Base-by-base conservation (phyloP, 2,797 vertebrate genomes). In the Acipenser oxyrinchus region DNA sequence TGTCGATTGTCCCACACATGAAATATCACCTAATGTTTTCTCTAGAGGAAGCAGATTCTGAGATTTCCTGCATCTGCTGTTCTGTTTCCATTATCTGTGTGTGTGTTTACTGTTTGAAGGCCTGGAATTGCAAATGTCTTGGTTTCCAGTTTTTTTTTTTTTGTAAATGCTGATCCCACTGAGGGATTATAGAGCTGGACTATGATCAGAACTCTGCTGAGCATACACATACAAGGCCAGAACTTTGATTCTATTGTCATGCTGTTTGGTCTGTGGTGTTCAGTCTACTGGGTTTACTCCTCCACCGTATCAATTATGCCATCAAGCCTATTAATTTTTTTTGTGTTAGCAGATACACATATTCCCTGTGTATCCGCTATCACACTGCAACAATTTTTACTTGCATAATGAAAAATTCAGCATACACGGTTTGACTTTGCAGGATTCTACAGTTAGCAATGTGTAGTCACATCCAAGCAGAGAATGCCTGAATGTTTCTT, bases 1-100 rank as follows among this genome's bases (percentile, higher is more conserved):
- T 58, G 55, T 12, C 37, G 48, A 11, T 68, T 62, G 52, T 11
- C 66, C 18, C 60, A 37, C 9, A 13, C 48, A 50, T 18, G 49
- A 37, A 8, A 48, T 37, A 48, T 53, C 60, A 62, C 60, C 66
- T 70, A n/a, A 72, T 75, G 23, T 50, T 63, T 70, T 67, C 70
- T 75, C 68, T 63, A 64, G 58, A 69, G 37, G 74, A 74, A 72
- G 67, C 64, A 73, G 66, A 73, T 68, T 67, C 73, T 79, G 51
- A 69, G 58, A 69, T 74, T 80, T 76, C 66, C 73, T 64, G 65
- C 71, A 78, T 62, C 65, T 73, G 70, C 60, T 68, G 68, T 0
- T 4, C 72, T 69, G 75, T 77, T 77, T 74, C 72, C 73, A 76
- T 12, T 58, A 37, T 72, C 1, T 68, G 66, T 70, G 63, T 8